Conservation (phyloP, 2,888 invertebrate species). For the Heliconius aoede region DNA sequence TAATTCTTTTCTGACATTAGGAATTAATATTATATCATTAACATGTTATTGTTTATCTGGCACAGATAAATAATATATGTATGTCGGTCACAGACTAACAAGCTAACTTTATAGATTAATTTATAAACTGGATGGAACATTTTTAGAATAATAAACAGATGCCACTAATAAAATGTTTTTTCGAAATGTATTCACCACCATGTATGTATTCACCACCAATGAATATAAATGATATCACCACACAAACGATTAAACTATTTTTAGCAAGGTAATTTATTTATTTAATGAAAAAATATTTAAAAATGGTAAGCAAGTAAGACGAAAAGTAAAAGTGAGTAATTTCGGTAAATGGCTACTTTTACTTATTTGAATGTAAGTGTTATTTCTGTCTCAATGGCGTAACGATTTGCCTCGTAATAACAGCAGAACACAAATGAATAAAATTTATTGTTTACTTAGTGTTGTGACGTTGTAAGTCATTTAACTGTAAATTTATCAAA, state of each 20-base stretch:
- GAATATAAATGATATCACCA: background rate
- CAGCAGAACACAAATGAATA: background rate
- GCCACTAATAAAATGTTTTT: background rate
- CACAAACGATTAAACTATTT: too few species aligned
- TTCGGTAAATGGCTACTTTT: slow-evolving; percentile 9
- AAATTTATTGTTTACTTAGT: background rate
- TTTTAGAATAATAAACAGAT: too few species aligned
- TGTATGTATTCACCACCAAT: background rate
- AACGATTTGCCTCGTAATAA: slow-evolving; percentile 1
- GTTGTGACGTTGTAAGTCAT: background rate
- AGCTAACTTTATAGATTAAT: background rate
- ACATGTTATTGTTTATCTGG: background rate
- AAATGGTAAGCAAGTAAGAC: background rate
- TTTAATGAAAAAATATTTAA: background rate
- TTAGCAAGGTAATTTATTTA: too few species aligned
- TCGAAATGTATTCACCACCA: background rate
- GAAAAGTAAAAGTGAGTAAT: slow-evolving; percentile 20
- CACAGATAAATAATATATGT: background rate
- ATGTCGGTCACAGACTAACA: background rate
- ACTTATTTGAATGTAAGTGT: slow-evolving; percentile 9
- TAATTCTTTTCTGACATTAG: background rate
- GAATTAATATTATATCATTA: too few species aligned
- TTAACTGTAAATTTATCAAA: background rate
- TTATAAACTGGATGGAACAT: background rate
- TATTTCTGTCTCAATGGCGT: slow-evolving; percentile 9